Conservation (phyloP, 2,888 invertebrate genomes). For the Agonopterix heracliana region DNA sequence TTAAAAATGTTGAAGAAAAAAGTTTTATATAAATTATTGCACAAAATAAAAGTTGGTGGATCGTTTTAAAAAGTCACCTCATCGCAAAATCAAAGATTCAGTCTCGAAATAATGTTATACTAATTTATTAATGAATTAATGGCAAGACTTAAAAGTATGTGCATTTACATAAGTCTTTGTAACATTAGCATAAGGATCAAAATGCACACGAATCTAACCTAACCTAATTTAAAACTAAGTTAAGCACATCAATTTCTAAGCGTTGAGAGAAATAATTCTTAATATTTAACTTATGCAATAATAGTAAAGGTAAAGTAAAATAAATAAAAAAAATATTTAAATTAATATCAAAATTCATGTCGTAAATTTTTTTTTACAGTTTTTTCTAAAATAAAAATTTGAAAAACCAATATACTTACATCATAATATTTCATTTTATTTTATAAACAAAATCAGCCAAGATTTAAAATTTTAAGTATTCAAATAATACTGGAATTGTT, state of each 20-base stretch:
- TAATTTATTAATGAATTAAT: neutral
- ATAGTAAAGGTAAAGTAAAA: conserved; percentile 15
- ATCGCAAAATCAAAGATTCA: too few relatives aligned
- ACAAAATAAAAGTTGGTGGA: too few relatives aligned
- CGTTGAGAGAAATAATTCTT: conserved; percentile 24
- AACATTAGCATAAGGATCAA: neutral
- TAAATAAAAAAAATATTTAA: conserved; percentile 27
- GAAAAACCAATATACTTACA: neutral
- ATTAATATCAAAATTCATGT: conserved; percentile 28
- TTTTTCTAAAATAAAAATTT: too few relatives aligned
- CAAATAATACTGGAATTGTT: too few relatives aligned
- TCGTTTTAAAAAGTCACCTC: too few relatives aligned
- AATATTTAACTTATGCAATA: conserved; percentile 19
- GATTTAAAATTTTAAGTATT: too few relatives aligned
- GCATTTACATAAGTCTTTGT: conserved; percentile 1
- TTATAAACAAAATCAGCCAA: too few relatives aligned
- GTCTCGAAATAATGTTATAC: too few relatives aligned
- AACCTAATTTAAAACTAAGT: conserved; percentile 2
- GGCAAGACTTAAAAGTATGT: neutral
- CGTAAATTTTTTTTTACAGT: neutral
- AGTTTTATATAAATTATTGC: too few relatives aligned
- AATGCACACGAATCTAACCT: conserved; percentile 5
- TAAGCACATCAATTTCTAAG: conserved; percentile 13
- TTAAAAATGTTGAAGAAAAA: too few relatives aligned
- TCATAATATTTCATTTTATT: too few relatives aligned